These are phyloP conservation scores for Idaea dimidiata DNA, from an alignment of 2,888 invertebrate genomes.

Conservation along the genomic window DNA sequence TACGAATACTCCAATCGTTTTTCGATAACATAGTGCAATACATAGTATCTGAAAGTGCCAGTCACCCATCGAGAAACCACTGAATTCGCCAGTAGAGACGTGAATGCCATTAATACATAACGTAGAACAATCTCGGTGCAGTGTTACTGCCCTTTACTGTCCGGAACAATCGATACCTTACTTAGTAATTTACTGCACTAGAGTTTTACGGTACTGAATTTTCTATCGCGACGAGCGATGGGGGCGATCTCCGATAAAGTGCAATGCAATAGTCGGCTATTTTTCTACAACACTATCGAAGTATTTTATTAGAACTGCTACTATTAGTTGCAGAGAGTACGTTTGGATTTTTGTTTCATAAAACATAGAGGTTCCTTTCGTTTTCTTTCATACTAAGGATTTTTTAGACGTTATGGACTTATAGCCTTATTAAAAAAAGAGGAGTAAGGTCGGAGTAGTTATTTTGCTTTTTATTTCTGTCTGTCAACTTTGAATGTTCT, in stretches of 20 bases:
- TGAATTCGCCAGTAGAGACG: conserved; percentile 5
- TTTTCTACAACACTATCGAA: conserved; percentile 12
- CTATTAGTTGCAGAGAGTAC: too few species aligned
- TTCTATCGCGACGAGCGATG: conserved; percentile 36
- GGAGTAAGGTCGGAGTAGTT: too few species aligned
- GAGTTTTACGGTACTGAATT: conserved; percentile 44
- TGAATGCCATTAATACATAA: conserved; percentile 50
- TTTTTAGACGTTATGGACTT: too few species aligned
- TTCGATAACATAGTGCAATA: too few species aligned
- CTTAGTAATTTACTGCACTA: conserved; percentile 58
- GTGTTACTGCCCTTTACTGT: conserved; percentile 45
- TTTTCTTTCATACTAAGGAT: too few species aligned
- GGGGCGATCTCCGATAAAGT: conserved; percentile 34
- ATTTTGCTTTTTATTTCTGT: too few species aligned
- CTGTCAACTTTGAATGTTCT: too few species aligned
- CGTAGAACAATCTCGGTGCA: conserved; percentile 54
- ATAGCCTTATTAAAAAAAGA: too few species aligned
- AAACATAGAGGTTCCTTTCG: too few species aligned
- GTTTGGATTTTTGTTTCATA: too few species aligned
- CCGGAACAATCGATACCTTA: conserved; percentile 58
- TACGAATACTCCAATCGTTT: too few species aligned
- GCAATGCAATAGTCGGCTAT: conserved; percentile 20
- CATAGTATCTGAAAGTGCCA: neutral
- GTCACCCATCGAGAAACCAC: neutral
- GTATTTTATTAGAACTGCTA: too few species aligned